phyloP scores from a whole-genome alignment of 2,113 vertebrate genomes.

The Cephalopterus ornatus region DNA sequence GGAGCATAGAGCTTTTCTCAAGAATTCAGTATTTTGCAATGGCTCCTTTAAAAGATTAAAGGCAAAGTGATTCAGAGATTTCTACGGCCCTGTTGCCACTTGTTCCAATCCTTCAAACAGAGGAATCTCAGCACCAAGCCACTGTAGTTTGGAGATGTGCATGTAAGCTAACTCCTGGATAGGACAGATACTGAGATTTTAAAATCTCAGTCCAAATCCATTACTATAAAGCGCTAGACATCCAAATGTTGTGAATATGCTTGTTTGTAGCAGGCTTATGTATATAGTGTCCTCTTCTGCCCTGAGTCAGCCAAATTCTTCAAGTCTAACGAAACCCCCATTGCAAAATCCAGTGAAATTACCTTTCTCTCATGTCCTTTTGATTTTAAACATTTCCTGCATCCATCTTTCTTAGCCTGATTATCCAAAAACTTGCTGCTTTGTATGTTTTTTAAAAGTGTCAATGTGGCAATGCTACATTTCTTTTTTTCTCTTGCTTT shows the following conservation, averaged over 20 bases:
- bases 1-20: conserved; percentile 1
- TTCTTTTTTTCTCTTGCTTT: not conserved
- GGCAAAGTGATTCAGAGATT: not conserved
- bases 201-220: not conserved
- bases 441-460: not conserved
- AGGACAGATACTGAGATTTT: not conserved
- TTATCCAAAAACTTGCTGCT: not conserved
- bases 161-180: not conserved
- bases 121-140: not conserved
- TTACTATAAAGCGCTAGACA: not conserved
- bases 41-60: conserved; percentile 2
- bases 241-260: not conserved
- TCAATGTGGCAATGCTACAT: rapidly evolving
- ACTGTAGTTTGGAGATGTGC: not conserved
- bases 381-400: not conserved
- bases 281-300: not conserved
- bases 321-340: not conserved
- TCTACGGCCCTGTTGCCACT: not conserved
- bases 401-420: not conserved
- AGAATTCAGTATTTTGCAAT: not conserved
- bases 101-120: not conserved
- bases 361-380: not conserved
- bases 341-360: not conserved
- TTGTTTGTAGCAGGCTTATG: not conserved
- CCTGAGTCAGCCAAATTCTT: not conserved